Base-by-base conservation (phyloP, 2,113 vertebrate species). In the Alaudala cheleensis region DNA sequence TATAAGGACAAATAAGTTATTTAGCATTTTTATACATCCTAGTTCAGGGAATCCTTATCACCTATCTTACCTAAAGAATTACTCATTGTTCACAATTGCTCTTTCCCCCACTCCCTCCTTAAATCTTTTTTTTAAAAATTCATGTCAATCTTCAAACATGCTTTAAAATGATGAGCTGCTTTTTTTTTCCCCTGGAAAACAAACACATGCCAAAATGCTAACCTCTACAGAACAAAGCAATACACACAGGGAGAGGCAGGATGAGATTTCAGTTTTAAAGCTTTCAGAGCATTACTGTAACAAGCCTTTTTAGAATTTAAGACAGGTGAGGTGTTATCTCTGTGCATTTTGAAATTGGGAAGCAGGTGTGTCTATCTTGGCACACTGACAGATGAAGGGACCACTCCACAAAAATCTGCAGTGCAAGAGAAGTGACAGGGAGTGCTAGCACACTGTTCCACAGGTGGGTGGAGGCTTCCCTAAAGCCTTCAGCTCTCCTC, bases 161-260 rank as follows among this genome's bases (percentile, higher is more conserved):
- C 31, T 95, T 91, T 54, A 70, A 81, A 93, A 87, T 33, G 47
- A 24, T 5, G 31, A 78, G 20, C 2, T 58, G 17, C 10, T 64
- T 40, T 58, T 26, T 26, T 33, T 42, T 42, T 19, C 2, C 18
- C 42, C 54, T 56, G 10, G 34, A 66, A 94, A 90, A 89, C 19
- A 57, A 69, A 86, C 44, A 82, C 51, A 50, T 74, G 40, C 50
- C 65, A 80, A 73, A 92, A 93, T n/a, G 56, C 64, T 81, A 86
- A 84, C 40, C 65, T 81, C 78, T 86, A 37, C 60, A 90, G 76
- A 93, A 54, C 71, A 90, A 91, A 83, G 86, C 81, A 72, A 42
- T 14, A 53, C 23, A 77, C 40, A 42, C n/a, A 69, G 11, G 1
- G 4, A 85, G 58, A 76, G 72, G 26, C 16, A 86, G 56, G 51